Base-by-base conservation (phyloP, 2,113 vertebrate species). In the Promerops cafer region DNA sequence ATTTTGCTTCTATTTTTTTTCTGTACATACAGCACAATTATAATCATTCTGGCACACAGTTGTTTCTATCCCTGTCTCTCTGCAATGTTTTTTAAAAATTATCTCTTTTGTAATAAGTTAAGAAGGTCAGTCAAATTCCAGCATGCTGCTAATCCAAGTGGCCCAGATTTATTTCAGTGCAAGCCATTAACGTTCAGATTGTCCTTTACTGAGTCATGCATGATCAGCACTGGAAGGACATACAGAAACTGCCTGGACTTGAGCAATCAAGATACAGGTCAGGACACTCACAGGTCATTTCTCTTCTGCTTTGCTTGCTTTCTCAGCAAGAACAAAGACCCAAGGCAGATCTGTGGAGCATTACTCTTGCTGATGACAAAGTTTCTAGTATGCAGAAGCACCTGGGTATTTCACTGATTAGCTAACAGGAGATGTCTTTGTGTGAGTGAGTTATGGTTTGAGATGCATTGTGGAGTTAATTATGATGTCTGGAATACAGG, bases 61-160 rank as follows among this genome's bases (percentile, higher is more conserved):
- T 95, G 80, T 93, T 93, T 93, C 64, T 83, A 57, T 59, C 35
- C n/a, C 42, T 77, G 39, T 66, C 39, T 71, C 26, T 74, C 60
- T 94, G 72, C 66, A 63, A n/a, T 76, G 63, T 78, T 95, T 95
- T 83, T 93, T 72, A 23, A 28, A 65, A 95, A 54, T 70, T 2
- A 56, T 52, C 59, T 86, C 49, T 77, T 93, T 52, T 91, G 45
- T 80, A 77, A 80, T 61, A 85, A 92, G 57, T 89, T 47, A 94
- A 79, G 66, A 94, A 95, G 93, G 78, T 95, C 89, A 87, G 49
- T 87, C 77, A 85, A 63, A 87, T 95, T 96, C 57, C 81, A 93
- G 84, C 35, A 16, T 72, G 65, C 66, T 69, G 19, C 85, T 83
- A 79, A 66, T 92, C 81, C 81, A 79, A 87, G 70, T 11, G 30